Conservation (phyloP, 2,113 vertebrate genomes). For the Protobothrops mucrosquamatus region DNA sequence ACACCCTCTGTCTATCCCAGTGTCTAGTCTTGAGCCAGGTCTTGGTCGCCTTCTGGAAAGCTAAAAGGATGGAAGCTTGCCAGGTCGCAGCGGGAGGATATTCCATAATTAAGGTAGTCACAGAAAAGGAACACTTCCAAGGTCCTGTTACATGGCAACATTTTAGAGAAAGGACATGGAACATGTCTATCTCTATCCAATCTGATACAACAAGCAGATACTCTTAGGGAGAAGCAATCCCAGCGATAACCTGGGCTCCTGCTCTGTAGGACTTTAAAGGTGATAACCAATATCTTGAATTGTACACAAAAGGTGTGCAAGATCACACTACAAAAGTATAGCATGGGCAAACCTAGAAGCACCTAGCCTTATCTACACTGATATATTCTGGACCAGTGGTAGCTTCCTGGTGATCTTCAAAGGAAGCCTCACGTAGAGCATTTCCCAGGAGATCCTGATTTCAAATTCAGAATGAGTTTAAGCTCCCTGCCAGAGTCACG, state of each 20-base stretch:
- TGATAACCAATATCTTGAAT: not conserved
- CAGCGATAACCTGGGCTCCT: not conserved
- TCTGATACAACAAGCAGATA: not conserved
- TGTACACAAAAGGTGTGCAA: not conserved
- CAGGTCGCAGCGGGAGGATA: not conserved
- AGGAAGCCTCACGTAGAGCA: not conserved
- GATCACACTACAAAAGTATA: not conserved
- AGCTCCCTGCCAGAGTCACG: not conserved
- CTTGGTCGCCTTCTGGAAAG: not conserved
- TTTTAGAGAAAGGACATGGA: not conserved
- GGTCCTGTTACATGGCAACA: not conserved
- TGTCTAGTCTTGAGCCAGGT: not conserved
- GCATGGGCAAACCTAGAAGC: not conserved
- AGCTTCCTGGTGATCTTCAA: not conserved
- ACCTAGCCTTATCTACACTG: not conserved
- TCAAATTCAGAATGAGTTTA: not conserved
- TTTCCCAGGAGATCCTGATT: not conserved
- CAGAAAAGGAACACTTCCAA: not conserved
- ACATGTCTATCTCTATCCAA: not conserved
- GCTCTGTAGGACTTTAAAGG: not conserved
- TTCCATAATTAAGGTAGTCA: not conserved
- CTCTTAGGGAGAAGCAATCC: not conserved
- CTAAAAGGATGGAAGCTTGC: not conserved
- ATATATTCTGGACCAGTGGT: not conserved
- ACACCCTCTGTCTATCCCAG: not conserved